Base-by-base conservation (phyloP, 37 sponge, comb jelly and placozoan species). In the Petrosia ficiformis region DNA sequence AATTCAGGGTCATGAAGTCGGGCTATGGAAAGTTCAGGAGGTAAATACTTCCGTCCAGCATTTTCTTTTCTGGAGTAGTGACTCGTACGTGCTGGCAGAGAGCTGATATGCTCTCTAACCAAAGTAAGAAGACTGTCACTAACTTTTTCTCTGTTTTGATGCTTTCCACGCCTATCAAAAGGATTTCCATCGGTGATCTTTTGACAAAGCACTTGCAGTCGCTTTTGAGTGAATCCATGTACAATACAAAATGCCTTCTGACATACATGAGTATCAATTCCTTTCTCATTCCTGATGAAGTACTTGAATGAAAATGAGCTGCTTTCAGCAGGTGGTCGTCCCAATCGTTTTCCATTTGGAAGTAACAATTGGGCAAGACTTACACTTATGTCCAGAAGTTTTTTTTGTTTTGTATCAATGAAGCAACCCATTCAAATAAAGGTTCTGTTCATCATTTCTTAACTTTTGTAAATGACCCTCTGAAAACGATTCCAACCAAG, bases 11-110 rank as follows among this genome's bases (percentile, higher is more conserved):
- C 84, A 77, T 82, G 67, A 19, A 82, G 61, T 33, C 76, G 4
- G 3, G 77, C 73, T 71, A 84, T 77, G 36, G 84, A 84, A 2
- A 84, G 73, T 21, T 84, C 84, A 32, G 84, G 64, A 71, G 77
- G 58, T 0, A 84, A 72, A 41, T 84, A 84, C 37, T 71, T 72
- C 1, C 78, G 65, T 21, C 36, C 77, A 35, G 77, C 28, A 64
- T 84, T 84, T 28, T 84, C 77, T 39, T 59, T 33, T 63, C 77
- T 66, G 1, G 78, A 84, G 34, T 77, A 84, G 59, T 84, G 84
- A 57, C 84, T 77, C 1, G 70, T 42, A 61, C 77, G 65, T 8
- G 73, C 33, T 39, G 73, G 78, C 40, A 75, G 64, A 54, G 77
- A 84, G 29, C 32, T 32, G n/a, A 84, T 77, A 38, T 84, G 78